A percentile compares a stretch with the other conserved stretches of the same genome.
phyloP scores from a whole-genome alignment of 1,140 invertebrate species.

The Penaeus vannamei region DNA sequence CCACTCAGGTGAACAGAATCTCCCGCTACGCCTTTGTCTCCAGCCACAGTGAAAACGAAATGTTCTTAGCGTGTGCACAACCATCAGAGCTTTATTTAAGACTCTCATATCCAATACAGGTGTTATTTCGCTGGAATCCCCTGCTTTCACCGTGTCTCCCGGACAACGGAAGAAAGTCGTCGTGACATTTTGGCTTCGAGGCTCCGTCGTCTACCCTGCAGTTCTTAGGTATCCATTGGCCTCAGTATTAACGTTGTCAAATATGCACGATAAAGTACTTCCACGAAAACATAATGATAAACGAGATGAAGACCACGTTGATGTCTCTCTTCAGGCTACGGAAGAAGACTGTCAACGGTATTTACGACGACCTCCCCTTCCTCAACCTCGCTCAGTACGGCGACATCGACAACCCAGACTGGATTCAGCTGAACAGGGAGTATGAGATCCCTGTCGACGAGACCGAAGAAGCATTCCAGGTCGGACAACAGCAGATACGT shows the following conservation, averaged over 20 bases:
- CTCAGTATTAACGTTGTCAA: too few relatives aligned
- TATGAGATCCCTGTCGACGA: conserved; percentile 2
- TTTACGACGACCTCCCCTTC: conserved; percentile 53
- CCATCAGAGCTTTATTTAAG: not conserved
- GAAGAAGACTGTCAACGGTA: conserved; percentile 39
- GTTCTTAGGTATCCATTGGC: conserved; percentile 39
- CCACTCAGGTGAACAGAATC: conserved; percentile 20
- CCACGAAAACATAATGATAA: too few relatives aligned
- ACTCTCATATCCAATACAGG: conserved; percentile 33
- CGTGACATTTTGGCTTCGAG: conserved; percentile 13
- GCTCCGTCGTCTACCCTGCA: conserved; percentile 45
- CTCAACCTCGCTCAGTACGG: conserved; percentile 4
- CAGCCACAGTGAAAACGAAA: too few relatives aligned
- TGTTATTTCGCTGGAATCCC: conserved; percentile 53
- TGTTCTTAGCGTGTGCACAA: too few relatives aligned
- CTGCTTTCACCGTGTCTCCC: not conserved
- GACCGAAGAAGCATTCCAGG: conserved; percentile 16
- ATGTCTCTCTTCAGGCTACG: conserved; percentile 21
- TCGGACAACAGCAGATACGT: not conserved
- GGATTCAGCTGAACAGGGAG: not conserved
- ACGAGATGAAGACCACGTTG: not conserved
- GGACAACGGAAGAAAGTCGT: conserved; percentile 22
- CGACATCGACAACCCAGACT: conserved; percentile 26
- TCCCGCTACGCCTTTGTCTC: too few relatives aligned
- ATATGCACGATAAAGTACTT: too few relatives aligned